These are phyloP conservation scores for Chamaetylas fuelleborni DNA, from an alignment of 2,113 vertebrate species.

Conservation along the genomic window DNA sequence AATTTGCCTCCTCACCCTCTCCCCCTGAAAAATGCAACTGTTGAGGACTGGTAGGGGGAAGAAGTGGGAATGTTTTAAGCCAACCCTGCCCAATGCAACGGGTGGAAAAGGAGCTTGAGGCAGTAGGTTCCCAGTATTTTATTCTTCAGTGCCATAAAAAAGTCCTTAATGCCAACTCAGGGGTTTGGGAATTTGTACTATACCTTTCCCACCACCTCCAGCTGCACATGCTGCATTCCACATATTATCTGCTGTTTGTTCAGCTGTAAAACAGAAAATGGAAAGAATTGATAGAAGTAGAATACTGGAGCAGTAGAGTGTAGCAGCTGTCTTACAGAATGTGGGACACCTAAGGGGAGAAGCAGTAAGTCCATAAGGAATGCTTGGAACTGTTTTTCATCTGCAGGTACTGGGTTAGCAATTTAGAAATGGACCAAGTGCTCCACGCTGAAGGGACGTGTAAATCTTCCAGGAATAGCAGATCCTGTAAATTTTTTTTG, in stretches of 20 bases:
- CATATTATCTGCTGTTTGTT: neutral
- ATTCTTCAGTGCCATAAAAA: neutral
- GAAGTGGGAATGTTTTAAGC: neutral
- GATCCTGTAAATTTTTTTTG: neutral
- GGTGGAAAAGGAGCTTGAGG: neutral
- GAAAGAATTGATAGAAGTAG: neutral
- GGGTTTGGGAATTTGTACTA: neutral
- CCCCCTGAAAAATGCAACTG: rapidly evolving
- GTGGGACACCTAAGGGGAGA: neutral
- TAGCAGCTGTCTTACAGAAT: neutral
- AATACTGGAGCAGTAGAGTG: neutral
- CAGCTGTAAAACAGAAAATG: neutral
- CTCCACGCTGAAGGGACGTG: neutral
- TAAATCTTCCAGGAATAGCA: neutral
- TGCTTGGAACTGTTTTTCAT: neutral
- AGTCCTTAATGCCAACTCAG: neutral
- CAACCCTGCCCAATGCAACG: neutral
- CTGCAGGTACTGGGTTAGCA: neutral
- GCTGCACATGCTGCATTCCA: neutral
- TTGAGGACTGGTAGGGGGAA: neutral
- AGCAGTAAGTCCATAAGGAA: neutral
- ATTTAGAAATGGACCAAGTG: neutral
- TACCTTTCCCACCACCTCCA: neutral
- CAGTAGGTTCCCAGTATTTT: neutral
- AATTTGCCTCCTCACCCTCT: neutral